Conservation (phyloP, 1,140 invertebrate genomes). For the Popillia japonica region DNA sequence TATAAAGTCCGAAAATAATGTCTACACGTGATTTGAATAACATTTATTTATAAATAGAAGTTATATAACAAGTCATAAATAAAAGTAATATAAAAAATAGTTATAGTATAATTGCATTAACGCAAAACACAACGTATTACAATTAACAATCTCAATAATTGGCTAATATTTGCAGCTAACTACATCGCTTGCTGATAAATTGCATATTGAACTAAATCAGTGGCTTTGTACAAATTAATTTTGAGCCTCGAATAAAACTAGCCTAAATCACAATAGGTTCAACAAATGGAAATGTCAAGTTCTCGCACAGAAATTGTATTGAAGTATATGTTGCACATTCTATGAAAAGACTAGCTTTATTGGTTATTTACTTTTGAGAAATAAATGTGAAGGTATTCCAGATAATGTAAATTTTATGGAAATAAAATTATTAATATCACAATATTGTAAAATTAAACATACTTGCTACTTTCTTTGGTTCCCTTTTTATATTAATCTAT, state of each 20-base stretch:
- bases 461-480: background rate
- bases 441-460: background rate
- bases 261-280: background rate
- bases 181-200: background rate
- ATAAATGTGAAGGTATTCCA: background rate
- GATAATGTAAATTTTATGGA: too few relatives aligned
- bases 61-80: constrained; percentile 24
- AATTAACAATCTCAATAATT: constrained; percentile 15
- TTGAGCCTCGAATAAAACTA: background rate
- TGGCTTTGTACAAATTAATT: background rate
- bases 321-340: background rate
- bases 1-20: background rate
- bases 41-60: constrained; percentile 33
- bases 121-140: background rate
- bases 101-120: background rate
- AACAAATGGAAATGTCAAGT: background rate
- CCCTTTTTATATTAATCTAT: background rate
- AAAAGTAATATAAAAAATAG: constrained; percentile 27
- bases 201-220: background rate
- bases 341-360: background rate
- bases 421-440: background rate
- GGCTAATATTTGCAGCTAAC: background rate
- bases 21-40: background rate
- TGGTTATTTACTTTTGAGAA: background rate
- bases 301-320: too few relatives aligned